Base-by-base conservation (phyloP, 2,888 invertebrate genomes). In the Helicoverpa assulta region DNA sequence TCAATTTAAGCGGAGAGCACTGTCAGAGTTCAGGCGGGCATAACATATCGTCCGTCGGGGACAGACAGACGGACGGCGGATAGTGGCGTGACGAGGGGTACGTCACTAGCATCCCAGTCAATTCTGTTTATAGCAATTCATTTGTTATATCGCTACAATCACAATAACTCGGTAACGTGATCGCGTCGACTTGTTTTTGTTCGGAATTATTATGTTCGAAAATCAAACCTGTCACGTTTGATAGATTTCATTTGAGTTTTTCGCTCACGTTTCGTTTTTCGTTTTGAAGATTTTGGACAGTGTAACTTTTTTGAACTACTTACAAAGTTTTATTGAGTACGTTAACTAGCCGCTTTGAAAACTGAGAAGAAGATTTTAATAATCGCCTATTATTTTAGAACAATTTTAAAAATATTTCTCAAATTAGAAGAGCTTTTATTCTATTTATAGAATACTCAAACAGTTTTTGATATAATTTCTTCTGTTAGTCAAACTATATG, bases 21-120 rank as follows among this genome's bases (percentile, higher is more conserved):
- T 85, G 88, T 89, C 88, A 88, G 83, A 86, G 88, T 88, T 90
- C 89, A 88, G 89, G 85, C 81, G 86, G 82, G 88, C 90, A 87
- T 90, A 86, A 89, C 90, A 86, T 85, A 90, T 88, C 89, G 86
- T 81, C 81, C 85, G 90, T 89, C 89, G 86, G 83, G 84, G 86
- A 81, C 90, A 90, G 89, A 76, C 84, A 65, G 73, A 78, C 78
- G 64, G 72, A 78, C 78, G 77, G 62, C 76, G 73, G 82, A 83
- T 75, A 76, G 76, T 80, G 70, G 79, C 85, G 82, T 89, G 89
- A 88, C 88, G 84, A 88, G 85, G 89, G 90, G 90, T 70, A 88
- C 82, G 88, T 90, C 89, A 90, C 81, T 70, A 83, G 77, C 75
- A 83, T 81, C 83, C 78, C 75, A 83, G 75, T 83, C 81, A 81